Percentiles rank a stretch among this genome's conserved stretches.
phyloP scores from a whole-genome alignment of 2,113 vertebrate genomes.

The Bubo blakistoni region DNA sequence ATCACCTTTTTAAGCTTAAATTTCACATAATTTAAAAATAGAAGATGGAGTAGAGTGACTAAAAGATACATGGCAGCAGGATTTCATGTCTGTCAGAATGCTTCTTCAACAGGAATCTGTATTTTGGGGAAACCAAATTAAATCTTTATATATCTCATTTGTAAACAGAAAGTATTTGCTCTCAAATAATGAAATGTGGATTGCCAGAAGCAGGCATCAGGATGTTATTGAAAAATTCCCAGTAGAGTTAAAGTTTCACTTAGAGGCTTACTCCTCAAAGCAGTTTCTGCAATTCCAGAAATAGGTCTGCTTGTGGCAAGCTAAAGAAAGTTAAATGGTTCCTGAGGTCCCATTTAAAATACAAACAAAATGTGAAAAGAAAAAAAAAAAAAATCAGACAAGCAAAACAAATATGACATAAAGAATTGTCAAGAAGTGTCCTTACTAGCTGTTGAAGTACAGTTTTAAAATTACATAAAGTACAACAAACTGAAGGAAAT shows the following conservation, averaged over 20 bases:
- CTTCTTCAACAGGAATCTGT: not conserved
- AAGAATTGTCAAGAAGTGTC: not conserved
- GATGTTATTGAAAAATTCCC: conserved; percentile 45
- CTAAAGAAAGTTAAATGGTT: not conserved
- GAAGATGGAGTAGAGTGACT: not conserved
- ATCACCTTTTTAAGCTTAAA: not conserved
- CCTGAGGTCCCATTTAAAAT: not conserved
- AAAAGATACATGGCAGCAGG: not conserved
- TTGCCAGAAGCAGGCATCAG: conserved; percentile 34
- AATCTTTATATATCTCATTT: conserved; percentile 26
- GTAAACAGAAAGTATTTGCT: conserved; percentile 54
- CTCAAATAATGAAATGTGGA: conserved; percentile 37
- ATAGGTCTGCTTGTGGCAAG: not conserved
- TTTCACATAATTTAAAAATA: not conserved
- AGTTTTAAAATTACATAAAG: not conserved
- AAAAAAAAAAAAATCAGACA: not conserved
- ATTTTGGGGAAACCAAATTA: not conserved
- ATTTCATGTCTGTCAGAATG: not conserved
- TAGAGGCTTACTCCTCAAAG: not conserved
- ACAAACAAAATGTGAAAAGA: not conserved
- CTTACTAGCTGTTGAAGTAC: not conserved
- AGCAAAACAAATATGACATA: not conserved
- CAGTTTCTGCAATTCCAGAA: not conserved
- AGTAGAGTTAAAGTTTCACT: conserved; percentile 7
- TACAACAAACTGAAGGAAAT: not conserved